Conservation (phyloP, 2,888 invertebrate species). For the Eueremaeus valkanovi region DNA sequence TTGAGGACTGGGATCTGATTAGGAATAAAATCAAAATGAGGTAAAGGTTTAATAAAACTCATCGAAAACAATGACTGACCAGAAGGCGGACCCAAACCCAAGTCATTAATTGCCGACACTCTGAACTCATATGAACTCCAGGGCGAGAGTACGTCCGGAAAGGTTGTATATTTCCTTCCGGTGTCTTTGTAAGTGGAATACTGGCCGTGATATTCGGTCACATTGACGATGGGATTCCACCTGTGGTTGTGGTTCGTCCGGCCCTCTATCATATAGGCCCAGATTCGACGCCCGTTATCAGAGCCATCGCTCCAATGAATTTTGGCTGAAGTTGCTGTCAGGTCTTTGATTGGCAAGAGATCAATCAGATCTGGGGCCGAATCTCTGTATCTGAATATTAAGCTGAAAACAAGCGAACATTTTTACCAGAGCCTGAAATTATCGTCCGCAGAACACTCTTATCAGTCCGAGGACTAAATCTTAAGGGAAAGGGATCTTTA, state of each 20-base stretch:
- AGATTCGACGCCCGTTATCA: slow-evolving; percentile 73
- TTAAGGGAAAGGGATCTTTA: slow-evolving; percentile 74
- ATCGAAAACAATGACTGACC: background rate
- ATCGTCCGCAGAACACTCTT: too few relatives aligned
- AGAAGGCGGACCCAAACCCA: slow-evolving; percentile 76
- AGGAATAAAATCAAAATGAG: background rate
- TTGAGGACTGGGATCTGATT: slow-evolving; percentile 69
- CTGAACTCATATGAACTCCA: slow-evolving; percentile 87
- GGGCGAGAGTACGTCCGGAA: slow-evolving; percentile 62
- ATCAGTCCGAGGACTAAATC: too few relatives aligned
- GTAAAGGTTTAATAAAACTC: background rate
- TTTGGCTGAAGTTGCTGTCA: slow-evolving; percentile 69
- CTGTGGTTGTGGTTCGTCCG: slow-evolving; percentile 79
- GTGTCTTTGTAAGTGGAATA: slow-evolving; percentile 32
- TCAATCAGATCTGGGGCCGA: slow-evolving; percentile 82
- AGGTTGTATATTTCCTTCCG: slow-evolving; percentile 40
- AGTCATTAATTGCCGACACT: slow-evolving; percentile 76
- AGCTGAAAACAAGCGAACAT: too few relatives aligned
- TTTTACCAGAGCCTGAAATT: too few relatives aligned
- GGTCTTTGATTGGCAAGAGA: slow-evolving; percentile 73
- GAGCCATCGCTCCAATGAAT: slow-evolving; percentile 87
- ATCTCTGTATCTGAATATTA: too few relatives aligned
- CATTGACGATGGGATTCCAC: slow-evolving; percentile 64
- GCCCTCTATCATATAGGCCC: slow-evolving; percentile 72
- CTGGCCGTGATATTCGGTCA: slow-evolving; percentile 56